These are phyloP conservation scores for Erythrocercus mccallii DNA, from an alignment of 2,113 vertebrate species.

Conservation along the genomic window DNA sequence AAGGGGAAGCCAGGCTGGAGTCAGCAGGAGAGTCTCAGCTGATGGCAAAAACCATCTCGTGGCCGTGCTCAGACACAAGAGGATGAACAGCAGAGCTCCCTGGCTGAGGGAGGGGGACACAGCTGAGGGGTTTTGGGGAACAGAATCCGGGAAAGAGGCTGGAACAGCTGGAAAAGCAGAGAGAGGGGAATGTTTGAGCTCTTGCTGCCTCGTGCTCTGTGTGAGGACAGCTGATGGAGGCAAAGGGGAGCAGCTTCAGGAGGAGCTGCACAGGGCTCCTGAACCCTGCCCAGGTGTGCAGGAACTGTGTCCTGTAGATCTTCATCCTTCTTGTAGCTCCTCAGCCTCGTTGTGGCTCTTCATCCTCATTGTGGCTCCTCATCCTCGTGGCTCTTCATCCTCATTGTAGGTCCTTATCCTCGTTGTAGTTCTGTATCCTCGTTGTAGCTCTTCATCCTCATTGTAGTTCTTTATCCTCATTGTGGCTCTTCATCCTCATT, in stretches of 20 bases:
- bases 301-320: background rate
- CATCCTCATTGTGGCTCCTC: fast-evolving
- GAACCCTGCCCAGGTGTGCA: background rate
- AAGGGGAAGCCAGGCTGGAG: background rate
- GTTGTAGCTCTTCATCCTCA: fast-evolving
- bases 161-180: fast-evolving
- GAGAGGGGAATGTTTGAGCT: background rate
- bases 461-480: background rate
- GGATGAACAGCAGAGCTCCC: background rate
- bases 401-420: background rate
- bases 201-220: fast-evolving
- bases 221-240: background rate
- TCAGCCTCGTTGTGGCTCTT: background rate
- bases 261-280: background rate
- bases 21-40: background rate
- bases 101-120: background rate
- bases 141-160: background rate
- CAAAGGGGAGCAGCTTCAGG: background rate
- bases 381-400: background rate
- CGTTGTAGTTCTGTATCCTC: background rate
- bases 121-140: background rate
- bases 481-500: fast-evolving
- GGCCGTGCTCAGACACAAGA: background rate
- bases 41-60: background rate
- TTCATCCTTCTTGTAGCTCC: background rate